These are phyloP conservation scores for Tapirus terrestris DNA, from an alignment of 2,113 vertebrate species.

Conservation along the genomic window DNA sequence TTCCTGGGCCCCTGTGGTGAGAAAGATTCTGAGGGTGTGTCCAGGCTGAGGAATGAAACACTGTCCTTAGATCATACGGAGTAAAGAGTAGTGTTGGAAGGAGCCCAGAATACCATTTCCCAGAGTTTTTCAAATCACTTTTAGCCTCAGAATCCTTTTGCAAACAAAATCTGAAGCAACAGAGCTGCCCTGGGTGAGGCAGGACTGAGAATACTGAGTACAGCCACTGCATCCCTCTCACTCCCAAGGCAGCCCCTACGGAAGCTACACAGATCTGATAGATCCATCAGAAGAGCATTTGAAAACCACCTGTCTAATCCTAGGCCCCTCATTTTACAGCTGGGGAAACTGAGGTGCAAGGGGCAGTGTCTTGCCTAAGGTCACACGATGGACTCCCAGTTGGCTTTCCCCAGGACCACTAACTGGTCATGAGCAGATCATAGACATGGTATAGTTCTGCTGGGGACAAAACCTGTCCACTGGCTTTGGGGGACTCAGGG, in stretches of 20 bases:
- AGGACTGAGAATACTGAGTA: neutral
- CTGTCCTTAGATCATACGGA: neutral
- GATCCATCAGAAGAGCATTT: neutral
- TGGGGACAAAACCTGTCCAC: neutral
- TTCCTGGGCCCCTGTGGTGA: neutral
- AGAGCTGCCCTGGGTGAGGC: neutral
- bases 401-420: neutral
- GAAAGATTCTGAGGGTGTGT: neutral
- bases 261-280: neutral
- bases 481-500: neutral
- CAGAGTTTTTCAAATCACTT: neutral
- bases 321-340: neutral
- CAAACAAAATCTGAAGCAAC: constrained; percentile 31
- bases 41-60: neutral
- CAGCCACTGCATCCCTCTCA: too few species aligned
- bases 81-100: neutral
- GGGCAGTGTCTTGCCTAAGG: neutral
- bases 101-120: neutral
- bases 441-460: neutral
- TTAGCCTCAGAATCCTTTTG: constrained; percentile 7
- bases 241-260: neutral
- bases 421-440: neutral
- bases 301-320: neutral
- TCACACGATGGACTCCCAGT: neutral
- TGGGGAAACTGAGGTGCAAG: neutral